Percentiles rank a stretch among this genome's conserved stretches.
These are phyloP conservation scores for Rhadina sibilatrix DNA, from an alignment of 2,113 vertebrate genomes.

Conservation along the genomic window DNA sequence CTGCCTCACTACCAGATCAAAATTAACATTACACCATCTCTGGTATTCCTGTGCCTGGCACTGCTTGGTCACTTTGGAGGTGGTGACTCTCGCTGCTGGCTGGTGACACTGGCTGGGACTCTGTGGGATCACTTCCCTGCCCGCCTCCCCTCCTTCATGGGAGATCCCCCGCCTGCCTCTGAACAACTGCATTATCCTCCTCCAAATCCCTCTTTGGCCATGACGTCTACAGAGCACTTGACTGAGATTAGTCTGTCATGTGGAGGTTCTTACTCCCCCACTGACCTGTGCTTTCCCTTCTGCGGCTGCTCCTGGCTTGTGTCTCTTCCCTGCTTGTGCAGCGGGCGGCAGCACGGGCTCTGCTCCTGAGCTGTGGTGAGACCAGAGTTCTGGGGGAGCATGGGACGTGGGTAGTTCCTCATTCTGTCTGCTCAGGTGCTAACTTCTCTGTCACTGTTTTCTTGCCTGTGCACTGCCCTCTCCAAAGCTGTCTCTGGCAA, in stretches of 20 bases:
- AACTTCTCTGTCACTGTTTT: not conserved
- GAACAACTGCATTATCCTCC: slow-evolving; percentile 10
- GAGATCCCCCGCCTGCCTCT: not conserved
- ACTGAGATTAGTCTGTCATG: slow-evolving; percentile 47
- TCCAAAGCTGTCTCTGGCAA: not conserved
- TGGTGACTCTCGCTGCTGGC: not conserved
- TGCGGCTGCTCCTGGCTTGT: not conserved
- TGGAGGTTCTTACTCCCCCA: slow-evolving; percentile 5
- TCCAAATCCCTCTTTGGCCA: slow-evolving; percentile 21
- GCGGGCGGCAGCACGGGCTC: not conserved
- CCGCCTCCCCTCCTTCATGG: not conserved
- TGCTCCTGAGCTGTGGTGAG: not conserved
- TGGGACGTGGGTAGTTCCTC: fast-evolving
- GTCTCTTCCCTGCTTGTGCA: not conserved
- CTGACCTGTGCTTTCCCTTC: slow-evolving; percentile 10
- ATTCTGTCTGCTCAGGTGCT: not conserved
- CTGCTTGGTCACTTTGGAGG: not conserved
- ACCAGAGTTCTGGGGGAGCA: not conserved
- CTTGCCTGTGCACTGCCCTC: not conserved
- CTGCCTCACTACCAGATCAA: not conserved
- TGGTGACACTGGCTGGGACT: fast-evolving
- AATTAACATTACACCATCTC: not conserved
- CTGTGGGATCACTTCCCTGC: not conserved
- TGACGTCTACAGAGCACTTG: slow-evolving; percentile 42
- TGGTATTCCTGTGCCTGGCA: not conserved